Percentiles rank a stretch among this genome's conserved stretches.
Evolutionary conservation across 2,888 invertebrate species (phyloP).

Genomic region (Drosophila colorata): DNA sequence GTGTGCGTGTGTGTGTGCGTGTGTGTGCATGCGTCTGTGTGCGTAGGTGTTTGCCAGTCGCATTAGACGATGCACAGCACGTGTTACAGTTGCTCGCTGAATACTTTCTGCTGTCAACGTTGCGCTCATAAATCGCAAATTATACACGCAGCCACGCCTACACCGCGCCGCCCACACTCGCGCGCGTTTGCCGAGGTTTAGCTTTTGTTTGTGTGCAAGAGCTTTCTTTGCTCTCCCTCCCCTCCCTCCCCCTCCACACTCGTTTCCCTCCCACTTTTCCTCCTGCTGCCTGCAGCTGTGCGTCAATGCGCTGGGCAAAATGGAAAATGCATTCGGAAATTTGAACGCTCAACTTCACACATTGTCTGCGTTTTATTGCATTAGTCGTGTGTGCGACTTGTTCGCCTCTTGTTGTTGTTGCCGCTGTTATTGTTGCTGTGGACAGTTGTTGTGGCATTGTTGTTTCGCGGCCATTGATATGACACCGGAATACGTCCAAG

Average conservation of each 20-base stretch:
- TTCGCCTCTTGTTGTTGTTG: constrained; percentile 14
- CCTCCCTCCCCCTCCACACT: not conserved
- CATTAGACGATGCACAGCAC: constrained; percentile 75
- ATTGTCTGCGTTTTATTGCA: constrained; percentile 78
- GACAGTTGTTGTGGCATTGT: not conserved
- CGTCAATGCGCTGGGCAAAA: constrained; percentile 56
- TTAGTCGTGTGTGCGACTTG: constrained; percentile 47
- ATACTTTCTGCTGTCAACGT: constrained; percentile 52
- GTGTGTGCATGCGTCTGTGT: constrained; percentile 9
- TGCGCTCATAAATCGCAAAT: constrained; percentile 78
- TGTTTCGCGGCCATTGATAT: constrained; percentile 23
- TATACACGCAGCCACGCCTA: constrained; percentile 74
- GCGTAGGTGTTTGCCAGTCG: constrained; percentile 62
- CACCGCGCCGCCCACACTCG: constrained; percentile 25
- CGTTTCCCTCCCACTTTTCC: no score
- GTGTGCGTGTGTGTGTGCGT: constrained; percentile 1
- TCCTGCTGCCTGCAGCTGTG: constrained; percentile 40
- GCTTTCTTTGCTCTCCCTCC: constrained; percentile 34
- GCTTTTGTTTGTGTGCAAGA: constrained; percentile 46
- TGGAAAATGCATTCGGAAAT: constrained; percentile 76
- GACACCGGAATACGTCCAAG: constrained; percentile 16
- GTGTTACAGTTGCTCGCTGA: constrained; percentile 57
- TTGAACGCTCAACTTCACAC: constrained; percentile 76
- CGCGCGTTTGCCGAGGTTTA: constrained; percentile 46
- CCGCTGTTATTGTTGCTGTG: constrained; percentile 5